Base-by-base conservation (phyloP, 2,888 invertebrate species). In the Latrodectus hesperus region DNA sequence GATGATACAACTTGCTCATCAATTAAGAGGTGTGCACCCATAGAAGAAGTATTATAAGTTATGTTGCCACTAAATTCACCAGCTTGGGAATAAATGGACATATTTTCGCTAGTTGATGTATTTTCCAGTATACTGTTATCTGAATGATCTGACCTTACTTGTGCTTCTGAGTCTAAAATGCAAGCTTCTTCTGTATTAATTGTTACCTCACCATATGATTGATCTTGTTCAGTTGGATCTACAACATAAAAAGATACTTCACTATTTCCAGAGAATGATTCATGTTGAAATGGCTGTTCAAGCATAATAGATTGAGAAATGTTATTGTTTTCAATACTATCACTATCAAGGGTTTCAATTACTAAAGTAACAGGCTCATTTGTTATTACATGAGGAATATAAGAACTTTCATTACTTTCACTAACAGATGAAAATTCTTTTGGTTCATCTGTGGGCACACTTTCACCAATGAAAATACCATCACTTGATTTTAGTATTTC, bases 1-100 rank as follows among this genome's bases (percentile, higher is more conserved):
- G 84, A 78, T 49, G 83, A 70, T 52, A 78, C 67, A 53, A 82
- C 75, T 75, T 82, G 82, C 16, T 82, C 82, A 70, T 60, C 68
- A 38, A 75, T 75, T 12, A 70, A 70, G 22, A 60, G 49, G 26
- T 81, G 81, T 14, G 70, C 51, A 1, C 55, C 75, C 52, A 75
- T 75, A 60, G 75, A 74, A 11, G 78, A 78, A 10, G 82, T 75
- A 8, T 74, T 75, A 10, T 82, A 75, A 49, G 75, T 70, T 9
- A 75, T 75, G n/a, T 75, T 75, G 49, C 75, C 75, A 22, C 17
- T 26, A 68, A 68, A 82, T 55, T 82, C 82, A 8, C 68, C 82
- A 17, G 53, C 51, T 38, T 82, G 74, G 0, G 81, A 74, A 55
- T 82, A 82, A 52, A 82, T 74, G 51, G 70, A 70, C 22, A 70